Evolutionary conservation across 2,113 vertebrate genomes (phyloP).

Genomic region (Melanocharis versteri): DNA sequence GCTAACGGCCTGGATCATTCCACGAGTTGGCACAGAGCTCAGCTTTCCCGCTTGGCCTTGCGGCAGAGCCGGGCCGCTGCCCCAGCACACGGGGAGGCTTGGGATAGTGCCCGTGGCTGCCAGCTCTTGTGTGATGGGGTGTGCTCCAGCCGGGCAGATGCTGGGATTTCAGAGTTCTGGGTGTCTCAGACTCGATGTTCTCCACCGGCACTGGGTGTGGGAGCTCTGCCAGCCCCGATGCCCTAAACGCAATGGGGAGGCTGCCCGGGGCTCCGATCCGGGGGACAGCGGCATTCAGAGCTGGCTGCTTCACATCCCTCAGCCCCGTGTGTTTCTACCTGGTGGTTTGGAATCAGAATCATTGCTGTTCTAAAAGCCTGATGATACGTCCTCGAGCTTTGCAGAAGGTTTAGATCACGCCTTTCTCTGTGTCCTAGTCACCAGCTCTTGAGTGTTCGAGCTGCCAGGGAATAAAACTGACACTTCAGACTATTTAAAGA

Average conservation of each 20-base stretch:
- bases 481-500: not conserved
- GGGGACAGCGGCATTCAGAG: fast-evolving
- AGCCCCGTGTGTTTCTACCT: not conserved
- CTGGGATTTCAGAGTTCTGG: not conserved
- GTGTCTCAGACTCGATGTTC: not conserved
- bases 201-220: fast-evolving
- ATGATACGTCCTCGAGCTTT: not conserved
- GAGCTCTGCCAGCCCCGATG: not conserved
- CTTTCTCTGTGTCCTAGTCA: not conserved
- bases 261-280: not conserved
- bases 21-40: not conserved
- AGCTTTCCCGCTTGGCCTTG: fast-evolving
- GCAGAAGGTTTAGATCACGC: not conserved
- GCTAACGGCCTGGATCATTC: fast-evolving
- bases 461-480: not conserved
- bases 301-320: fast-evolving
- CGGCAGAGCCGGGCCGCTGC: fast-evolving
- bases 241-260: not conserved
- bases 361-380: not conserved
- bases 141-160: not conserved
- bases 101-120: not conserved
- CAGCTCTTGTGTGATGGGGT: fast-evolving
- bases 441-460: not conserved
- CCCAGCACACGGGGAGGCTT: not conserved
- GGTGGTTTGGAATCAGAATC: not conserved